Evolutionary conservation across 2,113 vertebrate genomes (phyloP), one percentile per base, ranked within the genome.

Genomic region (Oriolus oriolus): DNA sequence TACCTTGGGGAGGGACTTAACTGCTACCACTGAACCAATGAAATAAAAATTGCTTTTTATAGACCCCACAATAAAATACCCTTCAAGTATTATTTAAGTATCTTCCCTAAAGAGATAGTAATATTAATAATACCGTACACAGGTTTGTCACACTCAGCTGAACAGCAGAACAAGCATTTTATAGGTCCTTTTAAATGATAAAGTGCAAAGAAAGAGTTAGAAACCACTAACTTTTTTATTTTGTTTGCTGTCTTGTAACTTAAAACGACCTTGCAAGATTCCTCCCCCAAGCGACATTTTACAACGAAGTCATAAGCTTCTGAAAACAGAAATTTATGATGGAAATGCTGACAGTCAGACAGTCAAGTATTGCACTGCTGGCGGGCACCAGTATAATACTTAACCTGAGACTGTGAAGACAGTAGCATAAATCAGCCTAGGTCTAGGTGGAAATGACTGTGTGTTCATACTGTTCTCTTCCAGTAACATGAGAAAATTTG

Each of bases 221-320:
- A 94, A 93, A 61, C 42, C 74, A 90, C 96, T 95, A 94, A 96
- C 84, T 96, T 96, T 95, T 96, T 88, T 82, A 74, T 57, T 91
- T 95, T 94, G 87, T 93, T 96, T 81, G 60, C 79, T 91, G 52
- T 95, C 95, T 95, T 97, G 91, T 96, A 97, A 93, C 85, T 97
- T 97, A 96, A 97, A 97, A 96, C 31, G 95, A 95, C 96, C 96
- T 97, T 96, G 94, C 94, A 96, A 92, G 95, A 96, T 92, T 96
- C 95, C 89, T 79, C 92, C 89, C 90, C 50, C 31, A 45, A 94
- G 95, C 75, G 41, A 94, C 95, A 80, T 96, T 98, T 98, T 98
- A 97, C 82, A 95, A 89, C 84, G 3, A 89, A 94, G 86, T 92
- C 95, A 94, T 98, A 98, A 98, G 97, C 90, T 87, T 96, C 89